Percentiles rank a stretch among this genome's conserved stretches.
phyloP scores from a whole-genome alignment of 2,797 vertebrate species.

The Sitta carolinensis region DNA sequence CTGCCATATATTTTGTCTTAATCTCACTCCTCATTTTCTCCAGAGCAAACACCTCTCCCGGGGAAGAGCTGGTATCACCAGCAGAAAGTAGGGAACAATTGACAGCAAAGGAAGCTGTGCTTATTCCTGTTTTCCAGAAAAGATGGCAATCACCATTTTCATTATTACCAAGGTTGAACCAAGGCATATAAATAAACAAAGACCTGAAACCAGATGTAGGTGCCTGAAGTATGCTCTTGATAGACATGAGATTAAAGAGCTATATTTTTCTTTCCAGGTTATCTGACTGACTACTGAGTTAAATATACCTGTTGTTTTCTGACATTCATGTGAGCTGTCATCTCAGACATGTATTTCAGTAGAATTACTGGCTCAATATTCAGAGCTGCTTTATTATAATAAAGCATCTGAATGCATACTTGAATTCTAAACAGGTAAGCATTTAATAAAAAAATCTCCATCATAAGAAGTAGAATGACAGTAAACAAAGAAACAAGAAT shows the following conservation, averaged over 20 bases:
- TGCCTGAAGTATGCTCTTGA: background rate
- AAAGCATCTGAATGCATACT: background rate
- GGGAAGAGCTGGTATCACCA: background rate
- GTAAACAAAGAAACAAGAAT: background rate
- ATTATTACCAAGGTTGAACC: background rate
- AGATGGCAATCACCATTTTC: background rate
- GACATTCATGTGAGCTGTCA: background rate
- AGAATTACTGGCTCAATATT: slow-evolving; percentile 4
- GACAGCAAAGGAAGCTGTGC: background rate
- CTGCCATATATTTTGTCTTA: background rate
- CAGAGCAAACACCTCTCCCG: background rate
- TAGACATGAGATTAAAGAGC: slow-evolving; percentile 11
- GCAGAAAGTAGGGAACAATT: background rate
- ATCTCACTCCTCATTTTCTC: background rate
- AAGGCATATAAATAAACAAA: background rate
- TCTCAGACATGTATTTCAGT: background rate
- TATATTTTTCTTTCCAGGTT: slow-evolving; percentile 5
- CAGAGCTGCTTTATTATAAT: background rate
- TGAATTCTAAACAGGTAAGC: slow-evolving; percentile 12
- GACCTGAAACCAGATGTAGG: background rate
- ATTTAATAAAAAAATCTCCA: background rate
- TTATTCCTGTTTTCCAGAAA: background rate
- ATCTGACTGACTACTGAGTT: background rate
- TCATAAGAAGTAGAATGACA: background rate
- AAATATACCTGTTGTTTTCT: slow-evolving; percentile 26